Conservation (phyloP, 1,140 invertebrate genomes). For the Charaxes varanes region DNA sequence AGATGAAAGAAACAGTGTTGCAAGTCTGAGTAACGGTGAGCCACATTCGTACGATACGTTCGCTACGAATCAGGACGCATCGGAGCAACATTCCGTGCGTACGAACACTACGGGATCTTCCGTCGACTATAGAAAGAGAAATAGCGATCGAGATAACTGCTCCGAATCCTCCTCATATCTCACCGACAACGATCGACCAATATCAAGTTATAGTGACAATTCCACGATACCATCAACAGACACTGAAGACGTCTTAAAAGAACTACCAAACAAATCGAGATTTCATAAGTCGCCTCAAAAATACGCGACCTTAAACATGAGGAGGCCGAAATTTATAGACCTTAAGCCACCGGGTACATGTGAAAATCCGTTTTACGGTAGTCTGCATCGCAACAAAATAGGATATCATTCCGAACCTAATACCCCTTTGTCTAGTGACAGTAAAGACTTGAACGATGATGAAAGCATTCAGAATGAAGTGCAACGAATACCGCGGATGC, state of each 20-base stretch:
- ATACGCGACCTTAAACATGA: constrained; percentile 64
- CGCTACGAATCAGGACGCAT: constrained; percentile 45
- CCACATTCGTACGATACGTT: constrained; percentile 46
- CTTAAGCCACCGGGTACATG: constrained; percentile 41
- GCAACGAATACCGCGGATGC: constrained; percentile 61
- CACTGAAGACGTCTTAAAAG: constrained; percentile 66
- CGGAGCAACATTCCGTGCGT: constrained; percentile 62
- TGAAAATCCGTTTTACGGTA: constrained; percentile 63
- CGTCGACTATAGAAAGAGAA: constrained; percentile 57
- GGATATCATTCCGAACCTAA: constrained; percentile 71
- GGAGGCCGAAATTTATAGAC: constrained; percentile 70
- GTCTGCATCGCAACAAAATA: constrained; percentile 60
- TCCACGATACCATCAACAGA: constrained; percentile 70
- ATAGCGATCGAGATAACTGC: constrained; percentile 66
- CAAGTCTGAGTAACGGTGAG: constrained; percentile 57
- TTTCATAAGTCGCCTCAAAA: constrained; percentile 70
- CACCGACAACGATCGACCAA: constrained; percentile 65
- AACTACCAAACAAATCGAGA: constrained; percentile 65
- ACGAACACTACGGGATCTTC: constrained; percentile 58
- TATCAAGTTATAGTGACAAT: constrained; percentile 69
- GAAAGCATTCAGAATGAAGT: constrained; percentile 48
- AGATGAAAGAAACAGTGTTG: constrained; percentile 45
- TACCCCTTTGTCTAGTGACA: constrained; percentile 54
- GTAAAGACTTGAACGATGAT: constrained; percentile 38
- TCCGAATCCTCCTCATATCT: constrained; percentile 67